A percentile compares a stretch with the other conserved stretches of the same genome.
Evolutionary conservation across 2,888 invertebrate genomes (phyloP).

Genomic region (Galeruca laticollis): DNA sequence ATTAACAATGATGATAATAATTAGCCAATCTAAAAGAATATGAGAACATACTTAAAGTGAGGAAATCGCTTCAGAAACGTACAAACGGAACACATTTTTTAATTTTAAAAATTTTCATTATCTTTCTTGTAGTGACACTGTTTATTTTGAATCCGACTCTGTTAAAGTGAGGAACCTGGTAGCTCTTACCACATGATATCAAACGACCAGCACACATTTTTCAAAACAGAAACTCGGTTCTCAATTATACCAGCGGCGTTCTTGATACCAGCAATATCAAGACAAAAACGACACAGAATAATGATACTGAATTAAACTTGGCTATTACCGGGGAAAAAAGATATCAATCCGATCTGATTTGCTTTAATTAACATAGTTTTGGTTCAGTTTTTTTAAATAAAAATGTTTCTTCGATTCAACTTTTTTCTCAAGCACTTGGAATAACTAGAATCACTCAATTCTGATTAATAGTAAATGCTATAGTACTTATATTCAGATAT

Average conservation of each 20-base stretch:
- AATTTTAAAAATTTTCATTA: no score
- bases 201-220: constrained; percentile 45
- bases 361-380: constrained; percentile 58
- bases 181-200: constrained; percentile 44
- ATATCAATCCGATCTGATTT: constrained; percentile 57
- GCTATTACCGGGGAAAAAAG: constrained; percentile 55
- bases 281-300: constrained; percentile 54
- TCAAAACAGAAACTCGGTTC: constrained; percentile 47
- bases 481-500: no score
- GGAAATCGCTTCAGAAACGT: no score
- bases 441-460: constrained; percentile 37
- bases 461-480: not conserved
- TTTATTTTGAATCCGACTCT: constrained; percentile 17
- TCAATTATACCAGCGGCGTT: constrained; percentile 52
- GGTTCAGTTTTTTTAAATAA: constrained; percentile 42
- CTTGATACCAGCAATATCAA: constrained; percentile 49
- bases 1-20: no score
- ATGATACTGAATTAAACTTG: constrained; percentile 55
- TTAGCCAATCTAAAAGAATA: no score
- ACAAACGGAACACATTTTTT: no score
- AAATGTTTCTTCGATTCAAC: constrained; percentile 24
- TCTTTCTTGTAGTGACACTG: constrained; percentile 30
- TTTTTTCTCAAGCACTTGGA: constrained; percentile 29
- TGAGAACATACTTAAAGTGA: no score
- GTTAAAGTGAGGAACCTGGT: constrained; percentile 34